Conservation (phyloP, 1,140 invertebrate species). For the Matsumurasca onukii region DNA sequence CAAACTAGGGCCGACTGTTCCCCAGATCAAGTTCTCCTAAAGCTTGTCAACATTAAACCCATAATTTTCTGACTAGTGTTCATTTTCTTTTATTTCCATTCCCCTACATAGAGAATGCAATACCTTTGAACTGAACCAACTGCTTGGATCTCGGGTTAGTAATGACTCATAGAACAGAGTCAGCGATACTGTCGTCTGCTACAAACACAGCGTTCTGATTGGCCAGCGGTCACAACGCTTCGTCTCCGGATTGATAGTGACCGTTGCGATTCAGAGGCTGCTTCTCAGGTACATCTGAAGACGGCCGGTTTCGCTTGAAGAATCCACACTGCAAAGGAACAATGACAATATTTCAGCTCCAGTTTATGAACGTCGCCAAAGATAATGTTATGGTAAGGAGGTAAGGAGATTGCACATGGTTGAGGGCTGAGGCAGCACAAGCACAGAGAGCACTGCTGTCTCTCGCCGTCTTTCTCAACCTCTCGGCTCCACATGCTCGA, state of each 20-base stretch:
- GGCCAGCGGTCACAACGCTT: conserved; percentile 56
- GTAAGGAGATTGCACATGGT: too few species aligned
- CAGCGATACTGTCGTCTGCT: conserved; percentile 8
- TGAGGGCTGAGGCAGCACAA: too few species aligned
- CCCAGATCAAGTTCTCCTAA: neutral
- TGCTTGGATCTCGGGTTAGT: neutral
- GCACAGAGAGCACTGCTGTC: too few species aligned
- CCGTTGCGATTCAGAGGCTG: conserved; percentile 78
- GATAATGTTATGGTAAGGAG: too few species aligned
- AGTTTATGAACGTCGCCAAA: too few species aligned
- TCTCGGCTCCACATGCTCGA: too few species aligned
- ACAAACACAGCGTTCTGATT: conserved; percentile 13
- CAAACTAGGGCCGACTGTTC: too few species aligned
- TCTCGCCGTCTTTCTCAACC: too few species aligned
- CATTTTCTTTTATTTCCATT: too few species aligned
- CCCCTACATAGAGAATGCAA: neutral
- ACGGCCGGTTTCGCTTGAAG: conserved; percentile 87
- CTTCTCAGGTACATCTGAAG: conserved; percentile 71
- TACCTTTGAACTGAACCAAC: neutral
- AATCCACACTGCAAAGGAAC: conserved; percentile 77
- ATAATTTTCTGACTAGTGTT: too few species aligned
- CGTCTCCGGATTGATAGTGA: conserved; percentile 62
- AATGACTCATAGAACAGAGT: conserved; percentile 4
- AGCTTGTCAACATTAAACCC: neutral
- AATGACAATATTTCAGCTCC: too few species aligned